Conservation (phyloP, 2,888 invertebrate genomes). For the Cantharis lateralis region DNA sequence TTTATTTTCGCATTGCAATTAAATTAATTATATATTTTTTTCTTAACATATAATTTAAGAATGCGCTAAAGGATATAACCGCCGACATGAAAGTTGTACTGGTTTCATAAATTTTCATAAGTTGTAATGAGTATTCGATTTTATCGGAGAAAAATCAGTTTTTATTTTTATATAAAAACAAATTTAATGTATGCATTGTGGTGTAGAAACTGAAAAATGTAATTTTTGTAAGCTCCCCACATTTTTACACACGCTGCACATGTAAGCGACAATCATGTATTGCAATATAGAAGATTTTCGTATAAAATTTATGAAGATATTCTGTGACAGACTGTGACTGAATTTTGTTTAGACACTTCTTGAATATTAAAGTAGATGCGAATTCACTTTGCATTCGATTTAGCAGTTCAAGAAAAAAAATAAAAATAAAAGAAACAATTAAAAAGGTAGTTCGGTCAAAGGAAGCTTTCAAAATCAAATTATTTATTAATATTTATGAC, state of each 20-base stretch:
- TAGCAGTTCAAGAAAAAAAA: not conserved
- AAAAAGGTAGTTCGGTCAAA: not conserved
- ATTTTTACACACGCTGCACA: slow-evolving; percentile 1
- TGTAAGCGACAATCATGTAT: slow-evolving; percentile 28
- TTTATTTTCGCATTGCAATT: not conserved
- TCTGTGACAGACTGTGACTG: slow-evolving; percentile 35
- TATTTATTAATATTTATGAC: not conserved
- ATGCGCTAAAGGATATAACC: not conserved
- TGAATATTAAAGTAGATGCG: slow-evolving; percentile 25
- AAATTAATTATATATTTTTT: not conserved
- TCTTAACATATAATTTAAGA: not conserved
- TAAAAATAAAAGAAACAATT: not conserved
- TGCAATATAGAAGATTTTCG: slow-evolving; percentile 34
- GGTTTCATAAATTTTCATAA: too few species aligned
- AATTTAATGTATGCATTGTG: not conserved
- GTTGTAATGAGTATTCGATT: too few species aligned
- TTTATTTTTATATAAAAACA: not conserved
- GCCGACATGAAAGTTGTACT: too few species aligned
- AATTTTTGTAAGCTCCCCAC: not conserved
- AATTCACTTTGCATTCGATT: slow-evolving; percentile 21
- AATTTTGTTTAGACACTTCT: slow-evolving; percentile 27
- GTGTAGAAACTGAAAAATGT: not conserved
- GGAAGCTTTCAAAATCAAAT: not conserved
- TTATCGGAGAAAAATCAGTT: not conserved
- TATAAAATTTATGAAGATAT: slow-evolving; percentile 38